phyloP scores from a whole-genome alignment of 1,140 invertebrate species.

The Argopecten irradians region DNA sequence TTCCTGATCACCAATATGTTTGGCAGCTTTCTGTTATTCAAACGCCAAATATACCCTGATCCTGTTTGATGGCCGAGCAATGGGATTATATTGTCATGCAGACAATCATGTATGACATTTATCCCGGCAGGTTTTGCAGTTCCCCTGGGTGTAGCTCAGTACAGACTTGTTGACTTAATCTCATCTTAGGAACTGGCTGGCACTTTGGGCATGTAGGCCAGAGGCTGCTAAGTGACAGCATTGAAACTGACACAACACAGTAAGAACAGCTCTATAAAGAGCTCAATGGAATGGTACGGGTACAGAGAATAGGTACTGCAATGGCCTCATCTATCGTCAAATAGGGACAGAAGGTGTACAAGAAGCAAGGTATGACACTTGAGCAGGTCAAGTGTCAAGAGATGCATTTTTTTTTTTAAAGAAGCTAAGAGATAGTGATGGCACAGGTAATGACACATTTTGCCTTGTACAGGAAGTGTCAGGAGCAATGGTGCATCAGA shows the following conservation, averaged over 20 bases:
- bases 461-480: neutral
- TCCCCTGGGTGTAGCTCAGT: neutral
- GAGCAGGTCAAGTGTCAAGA: no score
- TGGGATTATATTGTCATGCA: constrained; percentile 22
- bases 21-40: constrained; percentile 21
- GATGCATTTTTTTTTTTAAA: no score
- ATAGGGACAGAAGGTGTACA: no score
- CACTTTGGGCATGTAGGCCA: neutral
- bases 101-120: constrained; percentile 18
- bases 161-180: neutral
- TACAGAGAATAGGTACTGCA: no score
- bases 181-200: neutral
- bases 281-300: no score
- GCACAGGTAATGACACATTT: neutral
- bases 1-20: neutral
- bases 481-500: no score
- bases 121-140: neutral
- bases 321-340: no score
- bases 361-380: no score
- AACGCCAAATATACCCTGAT: constrained; percentile 16
- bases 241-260: neutral
- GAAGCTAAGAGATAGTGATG: no score
- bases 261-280: no score
- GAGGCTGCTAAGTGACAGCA: neutral
- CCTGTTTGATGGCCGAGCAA: neutral